phyloP scores from a whole-genome alignment of 2,797 vertebrate genomes.

The Peromyscus aztecus region DNA sequence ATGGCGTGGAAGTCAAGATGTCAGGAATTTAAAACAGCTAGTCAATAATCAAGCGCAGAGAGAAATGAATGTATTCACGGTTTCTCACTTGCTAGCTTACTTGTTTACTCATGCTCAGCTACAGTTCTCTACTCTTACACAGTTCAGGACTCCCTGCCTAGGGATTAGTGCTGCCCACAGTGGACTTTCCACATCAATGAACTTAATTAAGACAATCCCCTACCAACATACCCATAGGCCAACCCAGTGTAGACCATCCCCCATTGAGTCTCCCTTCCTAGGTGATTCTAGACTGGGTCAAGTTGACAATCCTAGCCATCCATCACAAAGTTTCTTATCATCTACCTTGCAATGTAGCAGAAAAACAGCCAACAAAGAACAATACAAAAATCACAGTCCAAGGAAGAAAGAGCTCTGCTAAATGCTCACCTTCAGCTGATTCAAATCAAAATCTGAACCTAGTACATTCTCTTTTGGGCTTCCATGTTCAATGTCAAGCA shows the following conservation, averaged over 20 bases:
- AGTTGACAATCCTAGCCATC: background rate
- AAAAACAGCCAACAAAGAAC: background rate
- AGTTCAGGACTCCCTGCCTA: background rate
- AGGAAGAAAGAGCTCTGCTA: background rate
- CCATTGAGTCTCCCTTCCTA: background rate
- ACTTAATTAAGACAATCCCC: background rate
- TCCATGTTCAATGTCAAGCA: conserved; percentile 92
- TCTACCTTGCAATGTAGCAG: background rate
- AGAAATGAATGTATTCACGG: background rate
- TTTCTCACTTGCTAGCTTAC: background rate
- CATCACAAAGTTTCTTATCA: background rate
- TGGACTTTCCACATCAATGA: background rate
- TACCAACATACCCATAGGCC: background rate
- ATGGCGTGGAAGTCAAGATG: background rate
- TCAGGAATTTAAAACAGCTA: background rate
- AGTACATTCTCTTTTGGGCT: conserved; percentile 90
- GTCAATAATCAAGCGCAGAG: background rate
- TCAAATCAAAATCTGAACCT: conserved; percentile 91
- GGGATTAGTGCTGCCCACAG: background rate
- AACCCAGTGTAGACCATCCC: background rate
- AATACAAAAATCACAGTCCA: background rate
- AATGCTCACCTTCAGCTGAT: conserved; percentile 90
- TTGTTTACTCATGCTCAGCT: background rate
- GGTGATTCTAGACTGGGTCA: background rate
- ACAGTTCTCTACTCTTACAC: background rate